Conservation (phyloP, 2,113 vertebrate species). For the Poeciliopsis retropinna region DNA sequence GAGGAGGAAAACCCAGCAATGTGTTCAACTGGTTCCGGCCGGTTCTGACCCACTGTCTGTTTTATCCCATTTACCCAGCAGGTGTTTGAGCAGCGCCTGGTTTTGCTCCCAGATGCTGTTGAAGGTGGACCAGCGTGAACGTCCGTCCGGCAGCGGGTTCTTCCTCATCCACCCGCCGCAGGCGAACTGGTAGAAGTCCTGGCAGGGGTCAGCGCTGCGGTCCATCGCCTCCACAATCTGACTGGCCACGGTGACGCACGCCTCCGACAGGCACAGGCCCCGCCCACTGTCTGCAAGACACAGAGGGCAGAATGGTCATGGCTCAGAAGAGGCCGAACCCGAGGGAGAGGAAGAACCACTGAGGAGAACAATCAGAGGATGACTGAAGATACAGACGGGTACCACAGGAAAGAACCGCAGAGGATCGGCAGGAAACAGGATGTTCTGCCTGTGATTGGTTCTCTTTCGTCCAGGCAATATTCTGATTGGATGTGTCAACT, state of each 20-base stretch:
- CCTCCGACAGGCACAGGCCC: constrained; percentile 89
- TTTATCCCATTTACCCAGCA: constrained; percentile 83
- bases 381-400: not conserved
- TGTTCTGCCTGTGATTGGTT: no score
- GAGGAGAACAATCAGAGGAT: not conserved
- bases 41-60: no score
- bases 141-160: constrained; percentile 92
- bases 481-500: no score
- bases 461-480: no score
- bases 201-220: constrained; percentile 85
- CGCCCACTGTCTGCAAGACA: constrained; percentile 80
- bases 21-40: no score
- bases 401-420: not conserved
- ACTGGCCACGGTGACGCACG: constrained; percentile 90
- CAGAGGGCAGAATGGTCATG: not conserved
- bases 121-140: constrained; percentile 96
- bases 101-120: constrained; percentile 99
- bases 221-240: constrained; percentile 95
- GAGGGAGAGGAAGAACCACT: not conserved
- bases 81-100: constrained; percentile 94
- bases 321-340: not conserved
- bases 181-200: constrained; percentile 97
- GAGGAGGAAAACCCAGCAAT: no score
- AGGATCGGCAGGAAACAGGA: not conserved
- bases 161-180: constrained; percentile 96